These are phyloP conservation scores for Drosophila ironensis DNA, from an alignment of 1,140 invertebrate species.

Conservation along the genomic window DNA sequence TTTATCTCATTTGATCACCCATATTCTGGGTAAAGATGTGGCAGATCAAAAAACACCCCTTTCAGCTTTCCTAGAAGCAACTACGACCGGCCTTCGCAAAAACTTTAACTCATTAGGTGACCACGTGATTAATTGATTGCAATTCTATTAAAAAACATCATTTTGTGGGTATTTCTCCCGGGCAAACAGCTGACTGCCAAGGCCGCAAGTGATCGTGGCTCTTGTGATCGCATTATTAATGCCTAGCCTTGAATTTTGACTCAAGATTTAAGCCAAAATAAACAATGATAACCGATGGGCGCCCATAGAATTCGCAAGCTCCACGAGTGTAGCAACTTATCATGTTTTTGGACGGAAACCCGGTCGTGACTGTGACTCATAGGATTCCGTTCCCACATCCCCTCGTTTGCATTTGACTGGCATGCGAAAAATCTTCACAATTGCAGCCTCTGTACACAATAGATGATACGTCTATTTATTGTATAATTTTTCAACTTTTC, in stretches of 20 bases:
- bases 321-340: conserved; percentile 27
- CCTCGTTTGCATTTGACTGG: conserved; percentile 50
- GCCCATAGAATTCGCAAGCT: conserved; percentile 21
- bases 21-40: too few species aligned
- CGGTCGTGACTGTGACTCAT: conserved; percentile 38
- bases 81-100: neutral
- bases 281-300: conserved; percentile 31
- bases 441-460: conserved; percentile 36
- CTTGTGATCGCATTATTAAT: conserved; percentile 15
- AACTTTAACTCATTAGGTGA: conserved; percentile 4
- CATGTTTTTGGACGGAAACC: conserved; percentile 36
- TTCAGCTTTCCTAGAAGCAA: too few species aligned
- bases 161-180: neutral
- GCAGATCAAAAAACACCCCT: too few species aligned
- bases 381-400: conserved; percentile 54
- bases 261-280: conserved; percentile 12
- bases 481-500: conserved; percentile 7
- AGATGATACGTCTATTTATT: conserved; percentile 25
- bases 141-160: neutral
- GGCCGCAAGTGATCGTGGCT: conserved; percentile 31
- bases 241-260: conserved; percentile 24
- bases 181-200: conserved; percentile 24
- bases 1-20: too few species aligned
- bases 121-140: conserved; percentile 1
- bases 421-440: conserved; percentile 54